Conservation (phyloP, 2,113 vertebrate species). For the Desmodus rotundus region DNA sequence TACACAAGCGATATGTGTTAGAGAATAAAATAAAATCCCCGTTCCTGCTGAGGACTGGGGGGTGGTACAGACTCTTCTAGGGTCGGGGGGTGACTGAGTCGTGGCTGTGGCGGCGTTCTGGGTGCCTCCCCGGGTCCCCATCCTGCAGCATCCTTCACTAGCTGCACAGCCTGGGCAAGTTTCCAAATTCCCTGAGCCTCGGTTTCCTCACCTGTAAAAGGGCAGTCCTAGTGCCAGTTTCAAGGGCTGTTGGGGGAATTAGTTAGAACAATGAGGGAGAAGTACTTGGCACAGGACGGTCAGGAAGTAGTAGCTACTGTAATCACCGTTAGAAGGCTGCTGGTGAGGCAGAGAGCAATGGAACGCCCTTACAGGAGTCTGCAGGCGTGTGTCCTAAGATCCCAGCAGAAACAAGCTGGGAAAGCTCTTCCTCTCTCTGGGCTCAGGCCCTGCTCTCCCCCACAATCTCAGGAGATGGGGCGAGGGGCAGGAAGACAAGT, state of each 20-base stretch:
- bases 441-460: not conserved
- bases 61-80: accelerated
- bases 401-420: not conserved
- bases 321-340: accelerated
- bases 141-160: accelerated
- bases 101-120: accelerated
- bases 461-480: not conserved
- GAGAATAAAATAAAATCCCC: not conserved
- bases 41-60: accelerated
- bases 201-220: not conserved
- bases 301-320: accelerated
- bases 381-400: not conserved
- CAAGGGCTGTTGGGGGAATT: not conserved
- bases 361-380: too few species aligned
- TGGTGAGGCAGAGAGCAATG: not conserved
- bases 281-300: not conserved
- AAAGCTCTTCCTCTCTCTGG: not conserved
- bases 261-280: too few species aligned
- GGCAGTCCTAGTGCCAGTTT: not conserved
- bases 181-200: too few species aligned
- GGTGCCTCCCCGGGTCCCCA: accelerated
- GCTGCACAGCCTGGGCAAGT: not conserved
- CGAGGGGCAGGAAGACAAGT: accelerated
- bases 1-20: accelerated
- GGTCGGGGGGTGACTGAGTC: accelerated